Conservation (phyloP, 2,888 invertebrate genomes). For the Dryadula phaetusa region DNA sequence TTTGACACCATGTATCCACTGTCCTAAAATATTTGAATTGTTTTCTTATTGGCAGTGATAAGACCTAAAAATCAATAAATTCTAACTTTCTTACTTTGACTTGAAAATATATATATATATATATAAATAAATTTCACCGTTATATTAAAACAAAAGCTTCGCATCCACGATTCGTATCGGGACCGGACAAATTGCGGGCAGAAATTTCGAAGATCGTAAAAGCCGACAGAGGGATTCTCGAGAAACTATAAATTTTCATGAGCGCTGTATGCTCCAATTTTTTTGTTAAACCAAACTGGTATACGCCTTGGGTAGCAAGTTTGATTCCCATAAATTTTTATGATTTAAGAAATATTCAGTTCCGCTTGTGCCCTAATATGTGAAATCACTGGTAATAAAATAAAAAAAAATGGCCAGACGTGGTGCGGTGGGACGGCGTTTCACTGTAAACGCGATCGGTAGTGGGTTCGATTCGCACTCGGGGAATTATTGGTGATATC, state of each 20-base stretch:
- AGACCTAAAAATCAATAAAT: no score
- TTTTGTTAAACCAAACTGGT: slow-evolving; percentile 53
- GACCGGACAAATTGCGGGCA: slow-evolving; percentile 61
- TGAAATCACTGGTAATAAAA: slow-evolving; percentile 3
- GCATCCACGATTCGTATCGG: slow-evolving; percentile 48
- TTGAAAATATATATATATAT: no score
- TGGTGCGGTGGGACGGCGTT: no score
- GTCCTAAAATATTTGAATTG: no score
- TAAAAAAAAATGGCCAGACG: background rate
- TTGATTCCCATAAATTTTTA: slow-evolving; percentile 67
- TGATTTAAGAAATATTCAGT: slow-evolving; percentile 54
- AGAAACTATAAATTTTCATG: slow-evolving; percentile 75
- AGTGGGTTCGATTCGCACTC: background rate
- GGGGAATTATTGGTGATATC: no score
- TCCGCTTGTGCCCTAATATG: slow-evolving; percentile 39
- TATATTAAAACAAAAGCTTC: slow-evolving; percentile 21
- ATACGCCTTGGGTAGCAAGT: slow-evolving; percentile 52
- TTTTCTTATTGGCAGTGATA: no score
- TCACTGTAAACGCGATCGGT: no score
- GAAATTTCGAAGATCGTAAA: slow-evolving; percentile 56
- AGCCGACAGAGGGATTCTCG: slow-evolving; percentile 56
- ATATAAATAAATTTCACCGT: slow-evolving; percentile 15
- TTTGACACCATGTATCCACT: no score
- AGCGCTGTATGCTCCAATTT: slow-evolving; percentile 68
- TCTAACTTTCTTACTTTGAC: no score